A percentile compares a stretch with the other conserved stretches of the same genome.
Evolutionary conservation across 2,113 vertebrate genomes (phyloP).

Genomic region (Hippocampus comes): DNA sequence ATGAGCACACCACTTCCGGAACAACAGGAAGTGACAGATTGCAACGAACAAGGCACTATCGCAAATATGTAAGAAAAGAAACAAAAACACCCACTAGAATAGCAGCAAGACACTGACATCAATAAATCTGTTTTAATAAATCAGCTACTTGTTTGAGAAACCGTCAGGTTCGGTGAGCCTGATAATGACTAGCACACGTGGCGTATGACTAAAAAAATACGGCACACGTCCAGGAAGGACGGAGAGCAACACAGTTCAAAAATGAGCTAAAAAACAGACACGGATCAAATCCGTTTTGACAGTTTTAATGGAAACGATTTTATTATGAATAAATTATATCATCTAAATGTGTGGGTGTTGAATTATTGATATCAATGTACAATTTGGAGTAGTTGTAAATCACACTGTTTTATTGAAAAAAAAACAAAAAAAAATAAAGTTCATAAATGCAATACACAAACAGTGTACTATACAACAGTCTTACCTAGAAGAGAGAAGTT

Average conservation of each 20-base stretch:
- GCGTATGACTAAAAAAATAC: neutral
- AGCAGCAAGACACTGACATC: neutral
- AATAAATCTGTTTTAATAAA: neutral
- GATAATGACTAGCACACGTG: neutral
- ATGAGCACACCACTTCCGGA: neutral
- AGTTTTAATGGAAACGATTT: too few species aligned
- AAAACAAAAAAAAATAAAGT: too few species aligned
- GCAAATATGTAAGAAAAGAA: too few species aligned
- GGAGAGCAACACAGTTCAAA: neutral
- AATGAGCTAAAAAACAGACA: too few species aligned
- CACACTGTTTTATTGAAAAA: too few species aligned
- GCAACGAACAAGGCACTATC: neutral
- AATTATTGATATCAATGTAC: too few species aligned
- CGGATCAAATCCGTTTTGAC: too few species aligned
- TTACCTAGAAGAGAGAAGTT: constrained; percentile 43
- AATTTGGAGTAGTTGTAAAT: too few species aligned
- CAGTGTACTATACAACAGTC: too few species aligned
- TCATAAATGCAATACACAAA: too few species aligned
- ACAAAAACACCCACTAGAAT: neutral
- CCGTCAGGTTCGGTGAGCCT: neutral
- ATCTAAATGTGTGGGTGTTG: too few species aligned
- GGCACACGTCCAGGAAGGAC: neutral
- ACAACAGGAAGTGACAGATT: neutral
- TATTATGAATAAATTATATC: too few species aligned
- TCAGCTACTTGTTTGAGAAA: neutral